Conservation (phyloP, 2,797 vertebrate species). For the Peromyscus nudipes region DNA sequence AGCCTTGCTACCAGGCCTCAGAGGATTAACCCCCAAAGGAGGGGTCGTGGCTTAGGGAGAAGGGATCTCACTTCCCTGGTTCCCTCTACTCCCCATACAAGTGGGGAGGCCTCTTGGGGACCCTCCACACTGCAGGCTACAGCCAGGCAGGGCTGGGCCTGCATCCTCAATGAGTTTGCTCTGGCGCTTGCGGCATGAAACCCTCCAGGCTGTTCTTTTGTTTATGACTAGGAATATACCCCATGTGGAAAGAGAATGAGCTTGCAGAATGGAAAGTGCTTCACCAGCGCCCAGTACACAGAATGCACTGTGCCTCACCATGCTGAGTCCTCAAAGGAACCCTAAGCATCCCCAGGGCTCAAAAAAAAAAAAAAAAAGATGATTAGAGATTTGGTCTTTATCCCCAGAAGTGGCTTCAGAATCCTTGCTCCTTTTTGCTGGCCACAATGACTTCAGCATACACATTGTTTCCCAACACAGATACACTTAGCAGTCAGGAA, state of each 20-base stretch:
- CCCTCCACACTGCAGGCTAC: not conserved
- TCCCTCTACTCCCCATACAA: not conserved
- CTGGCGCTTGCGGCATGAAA: not conserved
- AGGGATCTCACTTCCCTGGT: not conserved
- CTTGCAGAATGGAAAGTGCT: not conserved
- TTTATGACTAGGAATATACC: not conserved
- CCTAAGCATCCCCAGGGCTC: not conserved
- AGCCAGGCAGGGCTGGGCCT: conserved; percentile 3
- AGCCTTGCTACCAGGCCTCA: not conserved
- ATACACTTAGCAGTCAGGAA: not conserved
- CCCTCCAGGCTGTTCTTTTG: not conserved
- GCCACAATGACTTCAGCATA: not conserved
- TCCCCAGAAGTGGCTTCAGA: not conserved
- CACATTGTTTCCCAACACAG: not conserved
- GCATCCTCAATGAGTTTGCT: not conserved
- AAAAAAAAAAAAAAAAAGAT: not conserved
- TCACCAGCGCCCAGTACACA: not conserved
- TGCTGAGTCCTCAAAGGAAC: not conserved
- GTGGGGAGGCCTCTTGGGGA: not conserved
- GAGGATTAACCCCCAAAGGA: conserved; percentile 14
- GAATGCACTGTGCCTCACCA: not conserved
- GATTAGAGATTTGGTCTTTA: not conserved
- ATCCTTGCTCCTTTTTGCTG: not conserved
- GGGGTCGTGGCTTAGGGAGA: not conserved
- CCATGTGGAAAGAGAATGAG: not conserved